phyloP scores from a whole-genome alignment of 30 jellyfish, hydroid and myxozoan species.

The Turritopsis dohrnii region DNA sequence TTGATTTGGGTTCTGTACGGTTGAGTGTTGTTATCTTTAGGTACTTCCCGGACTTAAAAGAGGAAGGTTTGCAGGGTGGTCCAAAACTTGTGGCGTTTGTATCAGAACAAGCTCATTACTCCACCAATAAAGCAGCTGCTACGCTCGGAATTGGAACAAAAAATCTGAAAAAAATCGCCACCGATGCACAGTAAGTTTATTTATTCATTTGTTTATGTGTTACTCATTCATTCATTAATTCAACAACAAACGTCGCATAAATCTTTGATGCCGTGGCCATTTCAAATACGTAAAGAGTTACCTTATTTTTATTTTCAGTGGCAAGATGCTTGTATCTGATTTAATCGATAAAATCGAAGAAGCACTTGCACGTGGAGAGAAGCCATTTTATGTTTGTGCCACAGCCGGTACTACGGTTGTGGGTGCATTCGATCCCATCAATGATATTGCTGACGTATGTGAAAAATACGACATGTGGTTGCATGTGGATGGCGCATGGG shows the following conservation, averaged over 20 bases:
- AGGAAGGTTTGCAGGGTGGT: conserved; percentile 71
- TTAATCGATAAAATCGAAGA: conserved; percentile 42
- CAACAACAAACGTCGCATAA: not conserved
- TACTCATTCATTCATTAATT: not conserved
- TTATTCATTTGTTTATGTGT: not conserved
- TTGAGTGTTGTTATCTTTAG: too few relatives aligned
- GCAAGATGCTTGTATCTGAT: conserved; percentile 64
- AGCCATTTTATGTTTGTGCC: conserved; percentile 82
- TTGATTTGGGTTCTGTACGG: too few relatives aligned
- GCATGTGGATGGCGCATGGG: conserved; percentile 98
- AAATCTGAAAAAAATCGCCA: conserved; percentile 55
- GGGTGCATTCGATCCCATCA: conserved; percentile 75
- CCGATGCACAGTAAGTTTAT: conserved; percentile 50
- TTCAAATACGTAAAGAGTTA: not conserved
- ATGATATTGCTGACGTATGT: conserved; percentile 66
- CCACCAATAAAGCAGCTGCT: conserved; percentile 84
- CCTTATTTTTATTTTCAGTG: conserved; percentile 30
- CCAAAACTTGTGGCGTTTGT: conserved; percentile 57
- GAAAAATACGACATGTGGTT: conserved; percentile 67
- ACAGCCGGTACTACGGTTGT: conserved; percentile 94
- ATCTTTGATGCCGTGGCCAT: not conserved
- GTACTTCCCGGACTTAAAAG: conserved; percentile 55
- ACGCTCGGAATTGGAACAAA: conserved; percentile 80
- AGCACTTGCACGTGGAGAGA: conserved; percentile 66
- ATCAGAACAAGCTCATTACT: conserved; percentile 86